phyloP scores from a whole-genome alignment of 2,797 vertebrate genomes.

The Xenopus petersii region DNA sequence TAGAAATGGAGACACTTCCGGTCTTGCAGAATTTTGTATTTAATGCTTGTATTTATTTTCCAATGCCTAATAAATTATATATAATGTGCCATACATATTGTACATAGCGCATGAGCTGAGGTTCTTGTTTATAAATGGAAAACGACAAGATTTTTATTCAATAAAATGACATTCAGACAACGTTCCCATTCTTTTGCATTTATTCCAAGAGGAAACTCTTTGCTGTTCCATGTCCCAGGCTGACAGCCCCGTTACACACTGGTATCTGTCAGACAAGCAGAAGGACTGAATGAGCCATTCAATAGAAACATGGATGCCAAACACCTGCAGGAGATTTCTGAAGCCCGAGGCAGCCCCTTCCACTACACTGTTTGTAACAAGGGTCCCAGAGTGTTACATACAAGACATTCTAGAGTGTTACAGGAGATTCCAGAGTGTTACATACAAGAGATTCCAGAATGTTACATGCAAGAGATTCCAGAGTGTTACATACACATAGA shows the following conservation, averaged over 20 bases:
- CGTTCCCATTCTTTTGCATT: constrained; percentile 5
- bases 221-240: too few species aligned
- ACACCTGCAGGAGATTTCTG: constrained; percentile 66
- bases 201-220: too few species aligned
- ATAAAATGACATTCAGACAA: constrained; percentile 64
- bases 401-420: too few species aligned
- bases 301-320: constrained; percentile 77
- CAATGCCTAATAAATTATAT: constrained; percentile 69
- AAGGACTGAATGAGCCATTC: constrained; percentile 72
- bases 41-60: constrained; percentile 89
- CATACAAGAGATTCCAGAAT: too few species aligned
- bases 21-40: constrained; percentile 80
- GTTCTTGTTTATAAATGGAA: constrained; percentile 67
- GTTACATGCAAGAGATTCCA: too few species aligned
- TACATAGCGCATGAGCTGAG: constrained; percentile 66
- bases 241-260: not conserved
- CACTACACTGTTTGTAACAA: constrained; percentile 51
- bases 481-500: too few species aligned
- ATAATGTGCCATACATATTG: constrained; percentile 64
- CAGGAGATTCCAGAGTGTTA: too few species aligned
- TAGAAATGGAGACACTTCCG: constrained; percentile 55
- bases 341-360: constrained; percentile 63
- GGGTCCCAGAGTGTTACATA: not conserved
- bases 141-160: constrained; percentile 78
- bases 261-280: not conserved